Evolutionary conservation across 1,140 invertebrate genomes (phyloP).

Genomic region (Dendrolimus kikuchii): DNA sequence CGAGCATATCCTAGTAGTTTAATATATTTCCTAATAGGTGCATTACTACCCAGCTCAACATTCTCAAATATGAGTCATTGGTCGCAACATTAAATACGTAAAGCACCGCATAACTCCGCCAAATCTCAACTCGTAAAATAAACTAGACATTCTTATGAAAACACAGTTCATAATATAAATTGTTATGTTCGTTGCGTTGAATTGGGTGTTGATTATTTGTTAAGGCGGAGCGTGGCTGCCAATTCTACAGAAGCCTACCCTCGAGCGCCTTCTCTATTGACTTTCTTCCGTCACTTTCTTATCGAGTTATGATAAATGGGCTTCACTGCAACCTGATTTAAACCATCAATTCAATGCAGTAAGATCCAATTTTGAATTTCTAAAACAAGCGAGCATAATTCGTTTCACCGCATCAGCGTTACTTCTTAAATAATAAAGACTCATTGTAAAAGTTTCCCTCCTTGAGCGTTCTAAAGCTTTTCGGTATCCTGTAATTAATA

Average conservation of each 20-base stretch:
- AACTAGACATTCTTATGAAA: slow-evolving; percentile 16
- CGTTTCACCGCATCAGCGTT: slow-evolving; percentile 55
- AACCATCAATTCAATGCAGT: slow-evolving; percentile 15
- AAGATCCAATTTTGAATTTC: slow-evolving; percentile 23
- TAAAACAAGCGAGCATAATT: slow-evolving; percentile 37
- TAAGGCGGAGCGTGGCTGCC: slow-evolving; percentile 35
- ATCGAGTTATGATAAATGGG: slow-evolving; percentile 60
- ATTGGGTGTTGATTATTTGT: slow-evolving; percentile 28
- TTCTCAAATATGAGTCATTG: too few relatives aligned
- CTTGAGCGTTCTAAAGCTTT: slow-evolving; percentile 67
- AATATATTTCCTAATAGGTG: slow-evolving; percentile 6
- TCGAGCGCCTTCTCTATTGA: slow-evolving; percentile 65
- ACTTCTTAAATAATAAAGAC: slow-evolving; percentile 71
- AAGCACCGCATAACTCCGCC: too few relatives aligned
- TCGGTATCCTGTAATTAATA: slow-evolving; percentile 69
- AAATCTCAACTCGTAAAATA: too few relatives aligned
- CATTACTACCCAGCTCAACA: slow-evolving; percentile 10
- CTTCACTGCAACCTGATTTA: slow-evolving; percentile 13
- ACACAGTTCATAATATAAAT: slow-evolving; percentile 19
- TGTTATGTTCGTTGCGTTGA: slow-evolving; percentile 2
- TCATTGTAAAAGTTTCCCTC: slow-evolving; percentile 71
- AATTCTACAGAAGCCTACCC: slow-evolving; percentile 45
- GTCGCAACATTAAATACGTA: too few relatives aligned
- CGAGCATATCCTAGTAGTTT: too few relatives aligned
- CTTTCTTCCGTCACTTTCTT: slow-evolving; percentile 67